Conservation (phyloP, 2,113 vertebrate species). For the Canis aureus region DNA sequence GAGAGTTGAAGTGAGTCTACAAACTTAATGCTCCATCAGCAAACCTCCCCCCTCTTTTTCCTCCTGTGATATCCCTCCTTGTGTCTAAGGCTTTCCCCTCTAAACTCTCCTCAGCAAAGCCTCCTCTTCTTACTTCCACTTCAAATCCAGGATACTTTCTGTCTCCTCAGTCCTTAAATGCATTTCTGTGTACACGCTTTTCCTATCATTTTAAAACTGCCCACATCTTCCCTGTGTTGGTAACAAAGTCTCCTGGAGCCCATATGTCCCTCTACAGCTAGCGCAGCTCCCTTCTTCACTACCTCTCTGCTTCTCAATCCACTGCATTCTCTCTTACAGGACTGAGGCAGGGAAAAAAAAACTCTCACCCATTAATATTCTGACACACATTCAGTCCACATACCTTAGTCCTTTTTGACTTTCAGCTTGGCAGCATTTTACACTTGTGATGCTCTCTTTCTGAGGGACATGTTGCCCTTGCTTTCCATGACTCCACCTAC, state of each 20-base stretch:
- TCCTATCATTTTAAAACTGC: neutral
- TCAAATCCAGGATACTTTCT: neutral
- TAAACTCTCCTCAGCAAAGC: neutral
- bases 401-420: neutral
- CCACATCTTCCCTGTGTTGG: neutral
- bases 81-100: neutral
- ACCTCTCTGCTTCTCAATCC: neutral
- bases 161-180: neutral
- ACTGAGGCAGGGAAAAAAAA: neutral
- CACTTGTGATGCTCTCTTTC: neutral
- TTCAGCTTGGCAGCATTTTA: neutral
- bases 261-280: neutral
- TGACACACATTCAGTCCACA: neutral
- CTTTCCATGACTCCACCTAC: neutral
- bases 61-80: neutral
- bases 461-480: neutral
- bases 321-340: neutral
- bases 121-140: neutral
- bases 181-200: neutral
- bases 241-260: neutral
- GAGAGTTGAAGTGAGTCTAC: neutral
- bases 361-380: neutral
- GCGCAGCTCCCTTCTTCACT: neutral
- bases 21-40: neutral
- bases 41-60: neutral